phyloP scores from a whole-genome alignment of 2,888 invertebrate species.

The Folsomia candida region DNA sequence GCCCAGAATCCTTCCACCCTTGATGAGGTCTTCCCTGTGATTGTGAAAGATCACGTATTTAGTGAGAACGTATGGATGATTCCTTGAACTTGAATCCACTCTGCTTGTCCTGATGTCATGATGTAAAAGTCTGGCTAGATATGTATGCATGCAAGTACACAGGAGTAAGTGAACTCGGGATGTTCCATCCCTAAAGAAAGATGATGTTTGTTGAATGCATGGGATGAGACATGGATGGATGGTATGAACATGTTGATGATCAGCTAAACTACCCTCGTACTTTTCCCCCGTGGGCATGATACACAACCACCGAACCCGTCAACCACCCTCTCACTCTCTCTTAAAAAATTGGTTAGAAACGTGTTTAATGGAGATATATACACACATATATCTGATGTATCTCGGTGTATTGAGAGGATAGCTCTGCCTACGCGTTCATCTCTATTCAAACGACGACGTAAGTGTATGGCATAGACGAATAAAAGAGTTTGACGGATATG shows the following conservation, averaged over 20 bases:
- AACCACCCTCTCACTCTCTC: not conserved
- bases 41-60: too few relatives aligned
- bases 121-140: not conserved
- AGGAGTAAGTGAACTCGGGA: not conserved
- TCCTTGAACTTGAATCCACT: conserved; percentile 15
- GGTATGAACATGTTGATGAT: not conserved
- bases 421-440: conserved; percentile 11
- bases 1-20: not conserved
- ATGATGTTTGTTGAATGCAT: conserved; percentile 7
- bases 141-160: not conserved
- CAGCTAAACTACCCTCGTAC: not conserved
- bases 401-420: too few relatives aligned
- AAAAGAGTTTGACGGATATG: not conserved
- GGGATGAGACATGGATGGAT: too few relatives aligned
- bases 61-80: conserved; percentile 3
- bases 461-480: not conserved
- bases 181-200: conserved; percentile 1
- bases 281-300: not conserved
- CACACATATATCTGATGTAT: too few relatives aligned
- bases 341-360: not conserved
- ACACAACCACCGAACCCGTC: not conserved
- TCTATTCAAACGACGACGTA: not conserved
- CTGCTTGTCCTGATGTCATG: not conserved
- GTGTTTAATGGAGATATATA: too few relatives aligned
- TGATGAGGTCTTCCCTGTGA: too few relatives aligned